These are phyloP conservation scores for Beris morrisii DNA, from an alignment of 2,888 invertebrate genomes.

Conservation along the genomic window DNA sequence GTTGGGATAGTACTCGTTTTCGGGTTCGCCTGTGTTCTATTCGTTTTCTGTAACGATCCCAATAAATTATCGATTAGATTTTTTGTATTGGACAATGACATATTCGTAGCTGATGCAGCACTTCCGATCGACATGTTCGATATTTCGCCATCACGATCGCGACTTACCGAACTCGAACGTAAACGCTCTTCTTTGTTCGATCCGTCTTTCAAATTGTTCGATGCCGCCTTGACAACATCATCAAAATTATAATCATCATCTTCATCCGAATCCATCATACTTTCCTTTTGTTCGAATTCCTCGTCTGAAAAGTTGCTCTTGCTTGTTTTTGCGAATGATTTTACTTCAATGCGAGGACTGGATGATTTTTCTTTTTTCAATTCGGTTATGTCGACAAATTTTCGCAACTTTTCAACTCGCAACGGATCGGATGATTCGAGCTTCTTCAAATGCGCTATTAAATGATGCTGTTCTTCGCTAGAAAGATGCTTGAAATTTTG, in stretches of 20 bases:
- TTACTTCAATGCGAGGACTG: conserved; percentile 23
- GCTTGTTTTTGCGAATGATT: conserved; percentile 26
- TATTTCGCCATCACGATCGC: conserved; percentile 43
- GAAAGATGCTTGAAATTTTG: conserved; percentile 81
- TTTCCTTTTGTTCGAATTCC: conserved; percentile 46
- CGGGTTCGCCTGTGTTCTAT: conserved; percentile 40
- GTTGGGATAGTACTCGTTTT: conserved; percentile 29
- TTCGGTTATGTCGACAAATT: conserved; percentile 68
- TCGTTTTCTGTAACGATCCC: conserved; percentile 59
- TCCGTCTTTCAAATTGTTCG: conserved; percentile 70
- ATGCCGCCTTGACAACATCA: conserved; percentile 77
- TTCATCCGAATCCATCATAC: conserved; percentile 64
- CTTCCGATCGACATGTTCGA: conserved; percentile 50
- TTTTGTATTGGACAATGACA: conserved; percentile 62
- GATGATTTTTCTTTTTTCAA: conserved; percentile 40
- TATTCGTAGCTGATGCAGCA: conserved; percentile 45
- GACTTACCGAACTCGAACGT: conserved; percentile 42
- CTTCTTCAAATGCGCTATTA: conserved; percentile 80
- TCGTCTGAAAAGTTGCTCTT: conserved; percentile 41
- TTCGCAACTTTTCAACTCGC: conserved; percentile 75
- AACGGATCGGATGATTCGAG: conserved; percentile 74
- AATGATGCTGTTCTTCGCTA: conserved; percentile 78
- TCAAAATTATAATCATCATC: conserved; percentile 83
- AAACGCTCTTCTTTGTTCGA: conserved; percentile 59
- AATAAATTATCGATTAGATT: conserved; percentile 66